A percentile compares a stretch with the other conserved stretches of the same genome.
phyloP scores from a whole-genome alignment of 2,888 invertebrate species.

The Torymus aiolomorphi region DNA sequence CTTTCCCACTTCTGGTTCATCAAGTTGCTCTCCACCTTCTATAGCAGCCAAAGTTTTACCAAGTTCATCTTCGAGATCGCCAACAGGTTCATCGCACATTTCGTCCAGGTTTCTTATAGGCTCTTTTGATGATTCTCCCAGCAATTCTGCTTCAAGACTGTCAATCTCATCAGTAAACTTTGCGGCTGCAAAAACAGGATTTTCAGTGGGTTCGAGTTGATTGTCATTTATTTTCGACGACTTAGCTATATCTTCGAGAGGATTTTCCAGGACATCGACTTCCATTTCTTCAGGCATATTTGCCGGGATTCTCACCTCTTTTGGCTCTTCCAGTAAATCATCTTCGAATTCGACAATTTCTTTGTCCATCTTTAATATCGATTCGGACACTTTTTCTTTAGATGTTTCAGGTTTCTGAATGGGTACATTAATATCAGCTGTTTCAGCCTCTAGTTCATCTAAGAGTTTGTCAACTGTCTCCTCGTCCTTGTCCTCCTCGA shows the following conservation, averaged over 20 bases:
- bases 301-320: background rate
- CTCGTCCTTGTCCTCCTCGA: background rate
- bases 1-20: conserved; percentile 4
- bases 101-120: background rate
- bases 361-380: background rate
- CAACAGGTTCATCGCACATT: background rate
- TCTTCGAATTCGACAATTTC: conserved; percentile 21
- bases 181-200: background rate
- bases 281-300: background rate
- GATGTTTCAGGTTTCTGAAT: background rate
- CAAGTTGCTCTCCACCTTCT: conserved; percentile 11
- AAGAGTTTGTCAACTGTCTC: background rate
- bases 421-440: background rate
- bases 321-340: background rate
- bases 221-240: background rate
- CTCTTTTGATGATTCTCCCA: conserved; percentile 18
- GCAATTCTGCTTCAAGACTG: conserved; percentile 19
- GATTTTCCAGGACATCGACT: background rate
- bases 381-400: background rate
- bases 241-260: background rate
- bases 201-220: background rate
- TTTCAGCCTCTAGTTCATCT: background rate
- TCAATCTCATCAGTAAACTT: conserved; percentile 29
- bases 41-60: conserved; percentile 32
- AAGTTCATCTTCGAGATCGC: conserved; percentile 33